Evolutionary conservation across 92 coral and sea anemone genomes (phyloP).

Genomic region (Palythoa caribaeorum): DNA sequence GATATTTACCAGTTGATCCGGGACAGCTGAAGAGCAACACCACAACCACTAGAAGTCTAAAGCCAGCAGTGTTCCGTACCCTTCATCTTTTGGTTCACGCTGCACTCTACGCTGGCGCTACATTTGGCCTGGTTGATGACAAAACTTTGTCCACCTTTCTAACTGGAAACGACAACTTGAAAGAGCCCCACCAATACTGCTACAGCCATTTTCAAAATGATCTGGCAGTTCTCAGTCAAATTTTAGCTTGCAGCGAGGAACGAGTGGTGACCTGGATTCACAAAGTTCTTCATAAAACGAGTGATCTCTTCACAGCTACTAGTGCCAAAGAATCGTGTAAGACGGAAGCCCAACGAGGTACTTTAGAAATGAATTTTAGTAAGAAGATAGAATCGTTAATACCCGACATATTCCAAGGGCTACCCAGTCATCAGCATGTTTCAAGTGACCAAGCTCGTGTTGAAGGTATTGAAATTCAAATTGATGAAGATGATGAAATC

Average conservation of each 20-base stretch:
- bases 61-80: constrained; percentile 83
- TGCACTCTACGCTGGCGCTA: constrained; percentile 80
- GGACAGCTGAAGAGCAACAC: constrained; percentile 21
- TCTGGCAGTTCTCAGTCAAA: constrained; percentile 58
- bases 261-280: constrained; percentile 75
- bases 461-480: constrained; percentile 34
- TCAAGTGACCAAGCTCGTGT: background rate
- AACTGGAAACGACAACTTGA: constrained; percentile 18
- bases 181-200: constrained; percentile 65
- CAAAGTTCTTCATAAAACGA: constrained; percentile 59
- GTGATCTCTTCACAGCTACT: background rate
- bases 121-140: constrained; percentile 64
- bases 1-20: constrained; percentile 49
- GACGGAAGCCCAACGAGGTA: too few relatives aligned
- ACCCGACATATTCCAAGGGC: too few relatives aligned
- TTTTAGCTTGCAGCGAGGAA: constrained; percentile 78
- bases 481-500: constrained; percentile 74
- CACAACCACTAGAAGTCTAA: constrained; percentile 61
- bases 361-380: too few relatives aligned
- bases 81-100: constrained; percentile 86
- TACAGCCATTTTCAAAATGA: constrained; percentile 73
- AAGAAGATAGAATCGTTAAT: too few relatives aligned
- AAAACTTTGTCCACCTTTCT: constrained; percentile 58
- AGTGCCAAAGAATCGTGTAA: background rate
- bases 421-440: too few relatives aligned